Base-by-base conservation (phyloP, 2,888 invertebrate species). In the Nebria brevicollis region DNA sequence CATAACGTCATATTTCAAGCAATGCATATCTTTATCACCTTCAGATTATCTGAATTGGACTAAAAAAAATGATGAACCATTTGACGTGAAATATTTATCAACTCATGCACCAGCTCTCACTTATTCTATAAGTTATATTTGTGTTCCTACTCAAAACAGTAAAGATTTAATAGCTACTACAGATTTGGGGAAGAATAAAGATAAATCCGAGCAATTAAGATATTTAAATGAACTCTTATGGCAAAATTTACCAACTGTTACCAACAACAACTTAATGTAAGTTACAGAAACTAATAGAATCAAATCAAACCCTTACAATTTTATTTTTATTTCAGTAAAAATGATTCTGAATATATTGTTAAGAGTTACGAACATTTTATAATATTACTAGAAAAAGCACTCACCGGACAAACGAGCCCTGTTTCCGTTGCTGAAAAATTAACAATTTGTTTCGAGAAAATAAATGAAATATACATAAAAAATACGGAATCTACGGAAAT, bases 191-290 rank as follows among this genome's bases (percentile, higher is more conserved):
- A 90, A 91, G 72, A 91, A 91, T 82, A 87, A 87, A 13, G 88
- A 90, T 26, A 90, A 91, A 83, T 89, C 90, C 0, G 85, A 87
- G 20, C 91, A 92, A 83, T 86, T 93, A 65, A 88, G 87, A 64
- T 87, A 87, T 4, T 84, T 94, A 15, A 90, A 91, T 83, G 89
- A 91, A 82, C 87, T 91, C 11, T 84, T 94, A 6, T 94, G 94
- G 94, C 91, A 90, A 81, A 94, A 94, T 86, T 90, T 91, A 74
- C 89, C 90, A 0, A 89, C 91, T 0, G 84, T 93, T 34, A 90
- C 91, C 73, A 87, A 90, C 0, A 85, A 88, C 5, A 88, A 89
- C 64, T 2, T 54, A 54, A 54, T 3, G 54, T 54, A 54, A 54
- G 73, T 80, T 34, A 34, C 34, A 34, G 34, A 34, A 34, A 4